phyloP scores from a whole-genome alignment of 2,113 vertebrate genomes.

The Dasypus novemcinctus region DNA sequence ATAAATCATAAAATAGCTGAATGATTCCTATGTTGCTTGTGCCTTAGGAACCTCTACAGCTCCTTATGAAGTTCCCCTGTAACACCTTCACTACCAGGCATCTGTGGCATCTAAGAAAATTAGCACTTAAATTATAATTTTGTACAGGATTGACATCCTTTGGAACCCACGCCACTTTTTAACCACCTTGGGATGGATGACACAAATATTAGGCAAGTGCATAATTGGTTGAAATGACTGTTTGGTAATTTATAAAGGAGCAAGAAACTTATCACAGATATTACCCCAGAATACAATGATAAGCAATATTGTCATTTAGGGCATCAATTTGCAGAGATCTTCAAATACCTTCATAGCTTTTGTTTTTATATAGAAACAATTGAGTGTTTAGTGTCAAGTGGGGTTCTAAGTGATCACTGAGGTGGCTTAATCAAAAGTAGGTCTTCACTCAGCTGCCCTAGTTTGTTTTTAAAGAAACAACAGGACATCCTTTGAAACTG shows the following conservation, averaged over 20 bases:
- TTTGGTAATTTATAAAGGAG: neutral
- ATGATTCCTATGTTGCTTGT: too few relatives aligned
- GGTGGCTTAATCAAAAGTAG: neutral
- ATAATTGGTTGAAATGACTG: neutral
- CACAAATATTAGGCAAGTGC: neutral
- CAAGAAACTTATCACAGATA: neutral
- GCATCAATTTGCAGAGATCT: neutral
- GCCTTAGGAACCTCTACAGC: neutral
- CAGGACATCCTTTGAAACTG: neutral
- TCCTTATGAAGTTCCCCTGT: neutral
- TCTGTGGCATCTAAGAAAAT: neutral
- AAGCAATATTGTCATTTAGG: neutral
- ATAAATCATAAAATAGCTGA: neutral
- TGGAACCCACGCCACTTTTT: neutral
- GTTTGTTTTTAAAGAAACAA: neutral
- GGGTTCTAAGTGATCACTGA: neutral
- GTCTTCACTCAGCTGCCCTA: neutral
- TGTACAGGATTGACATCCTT: neutral
- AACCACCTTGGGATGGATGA: neutral
- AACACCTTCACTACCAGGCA: neutral
- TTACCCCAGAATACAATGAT: neutral
- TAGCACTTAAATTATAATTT: neutral
- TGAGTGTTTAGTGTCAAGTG: neutral
- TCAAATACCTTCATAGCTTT: neutral
- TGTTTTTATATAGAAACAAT: neutral